Evolutionary conservation across 2,113 vertebrate genomes (phyloP).

Genomic region (Pachyramphus minor): DNA sequence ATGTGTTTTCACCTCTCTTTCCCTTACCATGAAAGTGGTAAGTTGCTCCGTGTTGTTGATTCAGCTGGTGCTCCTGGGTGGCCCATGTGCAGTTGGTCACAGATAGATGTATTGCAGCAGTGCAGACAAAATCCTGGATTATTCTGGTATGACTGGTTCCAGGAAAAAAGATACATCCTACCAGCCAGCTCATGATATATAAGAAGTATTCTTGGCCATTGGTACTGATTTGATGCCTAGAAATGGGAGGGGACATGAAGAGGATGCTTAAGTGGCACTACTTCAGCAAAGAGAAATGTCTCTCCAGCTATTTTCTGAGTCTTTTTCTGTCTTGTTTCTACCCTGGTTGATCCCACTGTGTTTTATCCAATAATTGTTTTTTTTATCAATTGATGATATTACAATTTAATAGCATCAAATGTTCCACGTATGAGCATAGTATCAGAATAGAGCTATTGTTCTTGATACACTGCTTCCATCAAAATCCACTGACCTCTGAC

Average conservation of each 20-base stretch:
- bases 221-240: not conserved
- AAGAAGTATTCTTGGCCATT: not conserved
- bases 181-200: not conserved
- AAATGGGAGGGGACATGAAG: not conserved
- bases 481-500: not conserved
- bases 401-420: not conserved
- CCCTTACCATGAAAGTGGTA: not conserved
- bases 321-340: not conserved
- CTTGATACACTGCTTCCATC: not conserved
- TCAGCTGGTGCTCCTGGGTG: constrained; percentile 57
- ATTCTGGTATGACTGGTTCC: not conserved
- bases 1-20: not conserved
- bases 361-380: not conserved
- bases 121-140: constrained; percentile 12
- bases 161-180: constrained; percentile 13
- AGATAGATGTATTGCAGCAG: constrained; percentile 38
- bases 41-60: not conserved
- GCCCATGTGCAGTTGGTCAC: constrained; percentile 23
- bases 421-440: not conserved
- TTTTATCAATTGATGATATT: not conserved
- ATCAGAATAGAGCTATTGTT: not conserved
- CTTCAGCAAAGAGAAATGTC: not conserved
- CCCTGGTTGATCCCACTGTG: not conserved
- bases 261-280: not conserved
- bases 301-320: not conserved